Base-by-base conservation (phyloP, 37 sponge, comb jelly and placozoan genomes). In the Aplysina aerophoba region DNA sequence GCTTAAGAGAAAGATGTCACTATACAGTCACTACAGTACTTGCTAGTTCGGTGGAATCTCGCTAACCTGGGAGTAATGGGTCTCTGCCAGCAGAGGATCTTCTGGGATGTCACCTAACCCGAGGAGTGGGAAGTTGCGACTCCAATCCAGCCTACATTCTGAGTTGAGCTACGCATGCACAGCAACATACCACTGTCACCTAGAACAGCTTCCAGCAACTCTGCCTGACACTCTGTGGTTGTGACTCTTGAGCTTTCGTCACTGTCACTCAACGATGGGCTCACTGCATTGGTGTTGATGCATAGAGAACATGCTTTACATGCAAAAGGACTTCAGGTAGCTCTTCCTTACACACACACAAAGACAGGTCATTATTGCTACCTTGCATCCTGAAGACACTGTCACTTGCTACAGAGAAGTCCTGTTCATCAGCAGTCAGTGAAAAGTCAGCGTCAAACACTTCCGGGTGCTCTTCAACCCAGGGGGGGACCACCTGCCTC, bases 391-490 rank as follows among this genome's bases (percentile, higher is more conserved):
- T 2, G 64, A 62, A 62, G 64, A 27, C 64, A 62, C 64, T 62
- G 64, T 62, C 24, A 28, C 11, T 4, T 62, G 64, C 64, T 39
- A 58, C 80, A 25, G 85, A 85, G n/a, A 39, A 25, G 5, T 20
- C 60, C 60, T 25, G 73, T 56, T 62, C 83, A 35, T 69, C 16
- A 19, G 79, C 67, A 74, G 95, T 92, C 16, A 92, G 67, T 16
- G 92, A 92, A 74, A 95, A 92, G 71, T 87, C 55, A 54, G 87
- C 88, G 20, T 59, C 88, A 60, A 91, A 95, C 16, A 95, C 88
- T 50, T 95, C 95, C 0, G 95, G 95, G 54, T 95, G 90, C 39
- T 95, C 95, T 44, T 87, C 84, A 24, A 95, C 93, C 95, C 95
- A 95, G 6, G 95, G 95, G 15, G 95, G 92, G 33, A 88, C 87